These are phyloP conservation scores for Bradypus variegatus DNA, from an alignment of 2,797 vertebrate species.

Conservation along the genomic window DNA sequence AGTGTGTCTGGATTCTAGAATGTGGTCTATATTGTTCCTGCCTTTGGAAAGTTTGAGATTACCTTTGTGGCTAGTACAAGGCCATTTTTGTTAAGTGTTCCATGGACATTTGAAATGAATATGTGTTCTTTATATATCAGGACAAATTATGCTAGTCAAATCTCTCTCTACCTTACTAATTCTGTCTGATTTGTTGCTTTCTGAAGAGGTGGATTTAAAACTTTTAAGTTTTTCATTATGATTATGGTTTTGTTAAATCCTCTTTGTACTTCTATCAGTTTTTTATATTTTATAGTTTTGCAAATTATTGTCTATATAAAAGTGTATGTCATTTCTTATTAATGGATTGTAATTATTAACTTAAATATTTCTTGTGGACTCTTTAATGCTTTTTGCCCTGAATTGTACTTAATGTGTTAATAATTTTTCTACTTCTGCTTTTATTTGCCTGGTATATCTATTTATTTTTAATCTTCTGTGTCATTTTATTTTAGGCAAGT, in stretches of 20 bases:
- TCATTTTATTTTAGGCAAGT: slow-evolving; percentile 27
- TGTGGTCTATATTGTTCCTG: neutral
- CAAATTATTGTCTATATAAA: slow-evolving; percentile 29
- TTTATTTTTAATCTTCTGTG: slow-evolving; percentile 26
- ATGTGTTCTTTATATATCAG: neutral
- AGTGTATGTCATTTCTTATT: slow-evolving; percentile 43
- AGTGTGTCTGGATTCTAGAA: neutral
- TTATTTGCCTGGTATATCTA: slow-evolving; percentile 29
- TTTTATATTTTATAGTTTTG: slow-evolving; percentile 10
- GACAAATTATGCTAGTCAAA: neutral
- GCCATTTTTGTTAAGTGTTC: neutral
- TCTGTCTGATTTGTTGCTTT: slow-evolving; percentile 6
- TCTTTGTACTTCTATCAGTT: neutral
- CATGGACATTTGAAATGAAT: neutral
- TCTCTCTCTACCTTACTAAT: neutral
- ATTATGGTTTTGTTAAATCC: slow-evolving; percentile 30
- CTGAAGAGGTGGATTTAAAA: neutral
- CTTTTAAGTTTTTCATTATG: neutral
- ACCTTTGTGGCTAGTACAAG: neutral
- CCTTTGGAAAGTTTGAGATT: neutral
- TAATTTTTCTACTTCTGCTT: slow-evolving; percentile 44
- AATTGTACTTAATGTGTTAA: slow-evolving; percentile 47
- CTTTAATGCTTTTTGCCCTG: slow-evolving; percentile 1
- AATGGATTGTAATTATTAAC: slow-evolving; percentile 8
- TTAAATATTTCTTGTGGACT: slow-evolving; percentile 21